Base-by-base conservation (phyloP, 2,797 vertebrate species). In the Astyanax mexicanus region DNA sequence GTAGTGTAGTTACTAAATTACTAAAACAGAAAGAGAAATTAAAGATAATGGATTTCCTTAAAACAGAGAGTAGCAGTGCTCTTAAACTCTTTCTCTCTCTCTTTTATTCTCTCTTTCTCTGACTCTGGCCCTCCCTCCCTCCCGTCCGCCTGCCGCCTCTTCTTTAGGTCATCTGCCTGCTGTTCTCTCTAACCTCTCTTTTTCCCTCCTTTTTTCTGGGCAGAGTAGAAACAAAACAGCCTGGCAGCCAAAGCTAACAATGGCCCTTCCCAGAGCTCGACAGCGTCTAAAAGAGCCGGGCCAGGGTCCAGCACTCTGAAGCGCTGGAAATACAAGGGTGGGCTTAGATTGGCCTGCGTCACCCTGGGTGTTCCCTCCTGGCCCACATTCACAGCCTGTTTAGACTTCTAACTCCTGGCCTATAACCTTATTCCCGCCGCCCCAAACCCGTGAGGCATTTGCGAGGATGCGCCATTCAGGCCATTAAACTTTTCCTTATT, bases 261-360 rank as follows among this genome's bases (percentile, higher is more conserved):
- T 92, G 84, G 91, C 86, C 86, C 86, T 86, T 90, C 92, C 92
- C 93, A 89, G 87, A 89, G 88, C 88, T 93, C 87, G 92, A 91
- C 92, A 81, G 81, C 83, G 90, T 93, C 92, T 91, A 93, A 88
- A 92, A 91, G 91, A 90, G 92, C 87, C 92, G 91, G 93, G 93
- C 93, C 25, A 11, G 70, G 47, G 86, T 95, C 94, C 94, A 94
- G 92, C 88, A 89, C 86, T 90, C 0, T 80, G 54, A 87, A 89
- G 84, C 75, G 89, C 83, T 86, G 90, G 89, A 89, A 89, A 90
- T 54, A 19, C 27, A 25, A 58, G 51, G 37, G n/a, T 75, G 64
- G 64, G 64, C 42, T 61, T 38, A 21, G n/a, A 13, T 49, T 32
- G 27, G 64, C 44, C 64, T 47, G 64, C 64, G 27, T 47, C 64